A percentile compares a stretch with the other conserved stretches of the same genome.
phyloP scores from a whole-genome alignment of 1,140 invertebrate species.

The Rhopalosiphum maidis region DNA sequence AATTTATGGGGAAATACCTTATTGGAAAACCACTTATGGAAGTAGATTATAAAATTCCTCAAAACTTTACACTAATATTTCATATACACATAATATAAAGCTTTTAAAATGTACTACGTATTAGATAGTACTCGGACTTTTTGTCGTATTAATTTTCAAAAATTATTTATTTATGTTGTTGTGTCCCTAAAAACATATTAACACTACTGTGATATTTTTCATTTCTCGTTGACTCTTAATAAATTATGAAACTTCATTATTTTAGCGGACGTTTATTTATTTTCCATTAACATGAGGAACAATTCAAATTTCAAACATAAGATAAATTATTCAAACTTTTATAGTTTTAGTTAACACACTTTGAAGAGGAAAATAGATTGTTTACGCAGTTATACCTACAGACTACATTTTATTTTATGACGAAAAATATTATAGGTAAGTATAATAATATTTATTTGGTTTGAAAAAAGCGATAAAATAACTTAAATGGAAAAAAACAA shows the following conservation, averaged over 20 bases:
- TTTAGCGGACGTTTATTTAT: slow-evolving; percentile 46
- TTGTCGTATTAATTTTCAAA: not conserved
- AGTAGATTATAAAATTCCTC: not conserved
- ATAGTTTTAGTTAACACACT: not conserved
- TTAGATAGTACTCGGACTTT: not conserved
- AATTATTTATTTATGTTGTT: not conserved
- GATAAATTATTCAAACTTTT: not conserved
- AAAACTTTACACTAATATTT: not conserved
- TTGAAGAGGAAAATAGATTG: slow-evolving; percentile 39
- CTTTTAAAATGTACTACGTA: not conserved
- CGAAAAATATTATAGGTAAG: not conserved
- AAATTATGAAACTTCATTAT: slow-evolving; percentile 11
- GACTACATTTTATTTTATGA: slow-evolving; percentile 44
- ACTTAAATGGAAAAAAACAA: slow-evolving; percentile 22
- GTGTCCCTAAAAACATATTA: not conserved
- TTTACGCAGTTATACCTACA: slow-evolving; percentile 22
- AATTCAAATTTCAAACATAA: slow-evolving; percentile 24
- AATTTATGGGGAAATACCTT: not conserved
- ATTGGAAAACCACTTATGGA: not conserved
- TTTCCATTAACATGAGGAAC: slow-evolving; percentile 21
- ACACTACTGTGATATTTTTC: not conserved
- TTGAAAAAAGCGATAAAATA: slow-evolving; percentile 35
- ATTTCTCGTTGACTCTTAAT: not conserved
- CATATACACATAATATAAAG: not conserved
- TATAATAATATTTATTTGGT: slow-evolving; percentile 21